phyloP scores from a whole-genome alignment of 2,888 invertebrate genomes.

The Dilophus febrilis region DNA sequence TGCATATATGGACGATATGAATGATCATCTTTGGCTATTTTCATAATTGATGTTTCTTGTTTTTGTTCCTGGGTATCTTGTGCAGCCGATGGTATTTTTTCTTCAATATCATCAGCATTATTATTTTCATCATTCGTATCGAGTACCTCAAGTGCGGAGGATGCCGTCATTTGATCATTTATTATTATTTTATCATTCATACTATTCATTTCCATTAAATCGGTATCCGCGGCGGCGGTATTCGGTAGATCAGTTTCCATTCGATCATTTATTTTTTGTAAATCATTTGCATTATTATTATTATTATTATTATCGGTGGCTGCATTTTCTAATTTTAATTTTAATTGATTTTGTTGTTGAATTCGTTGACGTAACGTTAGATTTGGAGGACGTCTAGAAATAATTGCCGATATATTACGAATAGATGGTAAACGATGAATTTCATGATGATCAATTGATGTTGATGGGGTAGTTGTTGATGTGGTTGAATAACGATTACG shows the following conservation, averaged over 20 bases:
- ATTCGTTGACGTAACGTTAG: conserved; percentile 9
- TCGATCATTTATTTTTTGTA: too few species aligned
- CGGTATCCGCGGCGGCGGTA: too few species aligned
- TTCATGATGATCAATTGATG: conserved; percentile 6
- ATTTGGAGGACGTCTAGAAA: conserved; percentile 5
- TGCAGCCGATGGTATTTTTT: neutral
- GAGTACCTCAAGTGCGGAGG: too few species aligned
- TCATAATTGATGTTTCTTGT: conserved; percentile 39
- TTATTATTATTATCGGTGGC: too few species aligned
- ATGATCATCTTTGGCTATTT: conserved; percentile 28
- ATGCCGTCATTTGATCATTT: too few species aligned
- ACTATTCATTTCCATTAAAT: too few species aligned
- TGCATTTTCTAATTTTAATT: neutral
- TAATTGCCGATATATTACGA: conserved; percentile 4
- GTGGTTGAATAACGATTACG: conserved; percentile 8
- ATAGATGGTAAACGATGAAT: conserved; percentile 1
- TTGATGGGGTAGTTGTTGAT: conserved; percentile 8
- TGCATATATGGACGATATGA: conserved; percentile 4
- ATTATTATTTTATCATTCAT: too few species aligned
- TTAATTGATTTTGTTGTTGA: conserved; percentile 9
- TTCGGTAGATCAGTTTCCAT: too few species aligned
- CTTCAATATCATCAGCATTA: neutral
- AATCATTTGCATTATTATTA: too few species aligned
- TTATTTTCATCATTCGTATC: neutral
- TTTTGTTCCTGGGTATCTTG: conserved; percentile 16